Evolutionary conservation across 2,797 vertebrate species (phyloP), one percentile per base, ranked within the genome.

Genomic region (Chaetophractus vellerosus): DNA sequence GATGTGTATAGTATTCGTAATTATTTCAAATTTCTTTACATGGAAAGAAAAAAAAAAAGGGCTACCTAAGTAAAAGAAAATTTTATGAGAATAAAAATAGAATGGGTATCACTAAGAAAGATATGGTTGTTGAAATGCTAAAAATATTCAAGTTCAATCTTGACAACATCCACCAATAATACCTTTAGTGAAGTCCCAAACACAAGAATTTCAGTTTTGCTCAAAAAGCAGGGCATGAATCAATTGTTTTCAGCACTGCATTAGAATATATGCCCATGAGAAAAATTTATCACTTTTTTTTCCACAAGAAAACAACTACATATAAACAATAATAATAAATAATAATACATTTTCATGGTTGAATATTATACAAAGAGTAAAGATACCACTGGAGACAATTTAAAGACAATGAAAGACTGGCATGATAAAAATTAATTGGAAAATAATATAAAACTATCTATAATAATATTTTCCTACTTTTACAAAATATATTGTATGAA

Each of bases 111-210:
- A 83, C 26, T 84, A 84, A 57, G 52, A 74, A 84, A 57, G 52
- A 74, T 79, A 28, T 38, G 52, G 28, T 52, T 81, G 41, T 16
- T 88, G 23, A 87, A 88, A 92, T 59, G 45, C 23, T 92, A 79
- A 93, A 81, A 93, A 87, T 48, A 86, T 18, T 79, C 48, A 21
- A 59, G 74, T 71, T 93, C 75, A 52, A 71, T 63, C 21, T 64
- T 52, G 45, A 87, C 31, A 96, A 91, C 80, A 71, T 88, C 48
- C 72, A 23, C 3, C 19, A 63, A 16, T 55, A 52, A 71, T 26
- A 94, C 1, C 28, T 82, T 8, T 36, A 82, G n/a, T 94, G 74
- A 93, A 92, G 86, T 79, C 23, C 33, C 75, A 92, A 89, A 91
- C 11, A 76, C 19, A 76, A 88, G 75, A 80, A 55, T 75, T 80